These are phyloP conservation scores for Sycophila texana DNA, from an alignment of 2,888 invertebrate species.

Conservation along the genomic window DNA sequence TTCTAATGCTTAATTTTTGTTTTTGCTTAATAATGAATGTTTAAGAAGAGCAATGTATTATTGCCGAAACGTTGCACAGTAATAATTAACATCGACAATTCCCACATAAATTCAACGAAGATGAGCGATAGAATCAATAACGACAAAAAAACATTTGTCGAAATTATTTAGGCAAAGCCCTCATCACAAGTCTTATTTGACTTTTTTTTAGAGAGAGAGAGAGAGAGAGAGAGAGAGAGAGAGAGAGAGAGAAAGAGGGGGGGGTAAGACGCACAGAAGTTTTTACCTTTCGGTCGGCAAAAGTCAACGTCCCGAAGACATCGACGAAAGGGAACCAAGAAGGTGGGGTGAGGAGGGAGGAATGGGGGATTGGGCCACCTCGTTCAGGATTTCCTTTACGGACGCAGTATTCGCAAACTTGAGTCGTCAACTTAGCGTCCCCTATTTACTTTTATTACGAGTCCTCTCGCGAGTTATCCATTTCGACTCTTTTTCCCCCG, in stretches of 20 bases:
- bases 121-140: no score
- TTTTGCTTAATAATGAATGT: no score
- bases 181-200: no score
- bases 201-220: conserved; percentile 8
- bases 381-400: conserved; percentile 61
- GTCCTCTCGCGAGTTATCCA: conserved; percentile 40
- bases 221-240: background rate
- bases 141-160: no score
- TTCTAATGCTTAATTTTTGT: no score
- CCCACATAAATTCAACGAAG: no score
- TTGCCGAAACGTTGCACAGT: no score
- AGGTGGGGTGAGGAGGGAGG: conserved; percentile 37
- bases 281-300: conserved; percentile 18
- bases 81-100: no score
- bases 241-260: background rate
- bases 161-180: no score
- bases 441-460: conserved; percentile 58
- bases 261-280: conserved; percentile 1
- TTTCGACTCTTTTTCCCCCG: conserved; percentile 35
- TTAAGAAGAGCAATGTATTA: no score
- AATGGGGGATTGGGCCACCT: conserved; percentile 31
- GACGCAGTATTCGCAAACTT: conserved; percentile 59
- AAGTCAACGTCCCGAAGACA: conserved; percentile 22
- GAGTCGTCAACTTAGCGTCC: conserved; percentile 59
- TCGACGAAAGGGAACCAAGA: conserved; percentile 22